Conservation (phyloP, 2,113 vertebrate genomes). For the Dipodomys stephensi region DNA sequence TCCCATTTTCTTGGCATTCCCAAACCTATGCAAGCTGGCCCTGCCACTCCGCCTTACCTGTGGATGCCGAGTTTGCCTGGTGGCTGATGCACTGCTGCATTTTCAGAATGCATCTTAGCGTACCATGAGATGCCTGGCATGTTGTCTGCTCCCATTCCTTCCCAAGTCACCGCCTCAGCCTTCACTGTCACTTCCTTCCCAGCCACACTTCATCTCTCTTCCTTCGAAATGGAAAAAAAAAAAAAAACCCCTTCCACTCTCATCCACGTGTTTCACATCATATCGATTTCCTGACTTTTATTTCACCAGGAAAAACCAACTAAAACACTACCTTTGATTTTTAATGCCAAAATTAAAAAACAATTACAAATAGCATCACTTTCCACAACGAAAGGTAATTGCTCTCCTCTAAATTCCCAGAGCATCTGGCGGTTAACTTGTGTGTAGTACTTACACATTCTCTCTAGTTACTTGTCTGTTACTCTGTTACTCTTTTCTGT, state of each 20-base stretch:
- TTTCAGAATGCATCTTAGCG: neutral
- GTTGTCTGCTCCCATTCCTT: neutral
- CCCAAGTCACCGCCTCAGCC: neutral
- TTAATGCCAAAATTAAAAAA: slow-evolving; percentile 11
- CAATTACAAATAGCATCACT: neutral
- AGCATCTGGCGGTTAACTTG: neutral
- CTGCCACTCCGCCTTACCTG: neutral
- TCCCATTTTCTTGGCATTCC: neutral
- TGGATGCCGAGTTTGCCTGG: neutral
- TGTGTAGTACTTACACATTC: neutral
- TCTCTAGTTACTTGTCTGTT: slow-evolving; percentile 13
- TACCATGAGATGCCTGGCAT: neutral
- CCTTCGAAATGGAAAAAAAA: neutral
- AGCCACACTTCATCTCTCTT: neutral
- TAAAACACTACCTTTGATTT: neutral
- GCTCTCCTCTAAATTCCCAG: neutral
- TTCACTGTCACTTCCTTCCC: neutral
- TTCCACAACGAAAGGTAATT: neutral
- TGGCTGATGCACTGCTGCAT: neutral
- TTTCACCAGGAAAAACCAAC: neutral
- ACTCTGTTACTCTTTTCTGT: neutral
- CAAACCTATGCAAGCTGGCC: neutral
- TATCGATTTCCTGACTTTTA: neutral
- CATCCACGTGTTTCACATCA: neutral
- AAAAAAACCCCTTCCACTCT: neutral